Percentiles rank a stretch among this genome's conserved stretches.
Evolutionary conservation across 2,888 invertebrate species (phyloP).

Genomic region (Aphodius sticticus): DNA sequence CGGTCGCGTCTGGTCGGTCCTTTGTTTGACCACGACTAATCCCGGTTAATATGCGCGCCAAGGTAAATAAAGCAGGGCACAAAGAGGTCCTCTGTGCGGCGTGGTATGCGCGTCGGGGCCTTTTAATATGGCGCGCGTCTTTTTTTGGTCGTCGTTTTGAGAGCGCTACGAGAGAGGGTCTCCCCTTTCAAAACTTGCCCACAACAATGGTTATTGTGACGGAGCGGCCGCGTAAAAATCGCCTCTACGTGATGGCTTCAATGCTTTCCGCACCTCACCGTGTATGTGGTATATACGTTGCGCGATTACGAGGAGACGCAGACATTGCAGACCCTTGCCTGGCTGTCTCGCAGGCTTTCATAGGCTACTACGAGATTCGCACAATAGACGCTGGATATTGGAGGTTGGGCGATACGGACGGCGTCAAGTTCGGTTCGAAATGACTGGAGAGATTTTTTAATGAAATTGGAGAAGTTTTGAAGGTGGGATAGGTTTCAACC

Average conservation of each 20-base stretch:
- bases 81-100: neutral
- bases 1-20: neutral
- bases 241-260: neutral
- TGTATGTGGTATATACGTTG: neutral
- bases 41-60: conserved; percentile 4
- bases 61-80: conserved; percentile 4
- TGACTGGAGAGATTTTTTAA: neutral
- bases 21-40: neutral
- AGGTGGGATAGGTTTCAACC: too few relatives aligned
- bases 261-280: neutral
- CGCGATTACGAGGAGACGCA: neutral
- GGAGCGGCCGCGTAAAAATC: neutral
- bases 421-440: neutral
- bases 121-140: neutral
- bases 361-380: neutral
- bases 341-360: neutral
- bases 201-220: neutral
- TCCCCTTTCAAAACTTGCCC: neutral
- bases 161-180: neutral
- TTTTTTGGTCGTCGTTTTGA: neutral
- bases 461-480: neutral
- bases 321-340: neutral
- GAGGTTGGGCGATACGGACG: neutral
- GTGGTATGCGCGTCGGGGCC: neutral
- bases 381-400: neutral